Evolutionary conservation across 2,113 vertebrate genomes (phyloP).

Genomic region (Lophura nycthemera): DNA sequence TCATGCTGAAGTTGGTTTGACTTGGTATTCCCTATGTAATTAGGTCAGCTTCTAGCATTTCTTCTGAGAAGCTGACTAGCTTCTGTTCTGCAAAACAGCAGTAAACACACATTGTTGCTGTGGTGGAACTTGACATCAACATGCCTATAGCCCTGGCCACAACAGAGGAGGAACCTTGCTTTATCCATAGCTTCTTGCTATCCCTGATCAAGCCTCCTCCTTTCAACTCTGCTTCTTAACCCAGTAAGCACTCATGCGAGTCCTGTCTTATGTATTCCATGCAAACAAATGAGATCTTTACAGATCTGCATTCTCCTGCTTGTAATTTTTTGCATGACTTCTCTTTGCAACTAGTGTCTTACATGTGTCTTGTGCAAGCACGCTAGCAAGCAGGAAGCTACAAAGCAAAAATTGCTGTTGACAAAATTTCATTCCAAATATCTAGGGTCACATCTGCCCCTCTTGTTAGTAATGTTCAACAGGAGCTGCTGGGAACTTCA

Average conservation of each 20-base stretch:
- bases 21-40: not conserved
- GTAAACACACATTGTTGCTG: not conserved
- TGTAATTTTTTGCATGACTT: not conserved
- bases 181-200: not conserved
- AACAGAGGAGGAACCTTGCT: not conserved
- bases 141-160: not conserved
- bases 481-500: slow-evolving; percentile 28
- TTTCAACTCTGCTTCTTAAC: not conserved
- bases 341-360: not conserved
- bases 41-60: not conserved
- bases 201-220: not conserved
- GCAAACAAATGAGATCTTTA: not conserved
- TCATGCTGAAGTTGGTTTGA: not conserved
- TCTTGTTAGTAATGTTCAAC: not conserved
- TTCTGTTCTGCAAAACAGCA: not conserved
- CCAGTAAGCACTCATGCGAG: not conserved
- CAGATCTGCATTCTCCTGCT: not conserved
- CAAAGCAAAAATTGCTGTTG: not conserved
- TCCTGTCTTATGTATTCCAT: not conserved
- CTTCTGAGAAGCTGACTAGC: not conserved
- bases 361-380: not conserved
- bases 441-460: not conserved
- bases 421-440: not conserved
- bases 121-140: not conserved
- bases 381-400: not conserved